phyloP scores from a whole-genome alignment of 2,797 vertebrate genomes.

The Nyctalus aviator region DNA sequence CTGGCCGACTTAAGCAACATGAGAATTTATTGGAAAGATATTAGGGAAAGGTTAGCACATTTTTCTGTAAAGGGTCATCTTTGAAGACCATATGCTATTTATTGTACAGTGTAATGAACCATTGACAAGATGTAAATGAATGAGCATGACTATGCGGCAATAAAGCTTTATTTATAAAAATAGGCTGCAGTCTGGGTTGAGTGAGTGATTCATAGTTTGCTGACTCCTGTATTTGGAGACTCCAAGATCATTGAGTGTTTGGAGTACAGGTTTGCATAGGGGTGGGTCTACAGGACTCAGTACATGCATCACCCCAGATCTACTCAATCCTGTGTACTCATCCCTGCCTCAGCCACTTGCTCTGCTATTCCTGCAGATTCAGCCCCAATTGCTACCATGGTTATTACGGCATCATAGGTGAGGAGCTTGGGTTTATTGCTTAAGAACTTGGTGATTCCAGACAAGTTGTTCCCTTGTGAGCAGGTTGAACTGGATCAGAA shows the following conservation, averaged over 20 bases:
- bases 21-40: neutral
- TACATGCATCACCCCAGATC: neutral
- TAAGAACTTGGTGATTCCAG: neutral
- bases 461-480: neutral
- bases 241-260: neutral
- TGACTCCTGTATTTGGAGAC: neutral
- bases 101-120: neutral
- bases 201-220: neutral
- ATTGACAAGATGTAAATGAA: neutral
- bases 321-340: neutral
- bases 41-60: neutral
- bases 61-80: neutral
- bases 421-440: neutral
- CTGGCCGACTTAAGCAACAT: neutral
- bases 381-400: neutral
- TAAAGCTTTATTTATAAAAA: neutral
- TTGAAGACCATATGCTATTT: neutral
- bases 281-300: neutral
- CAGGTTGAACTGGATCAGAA: neutral
- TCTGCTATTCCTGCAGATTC: neutral
- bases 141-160: neutral
- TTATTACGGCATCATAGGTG: neutral
- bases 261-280: neutral
- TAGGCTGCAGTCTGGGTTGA: neutral
- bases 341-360: neutral